Base-by-base conservation (phyloP, 2,113 vertebrate species). In the Ameiurus melas region DNA sequence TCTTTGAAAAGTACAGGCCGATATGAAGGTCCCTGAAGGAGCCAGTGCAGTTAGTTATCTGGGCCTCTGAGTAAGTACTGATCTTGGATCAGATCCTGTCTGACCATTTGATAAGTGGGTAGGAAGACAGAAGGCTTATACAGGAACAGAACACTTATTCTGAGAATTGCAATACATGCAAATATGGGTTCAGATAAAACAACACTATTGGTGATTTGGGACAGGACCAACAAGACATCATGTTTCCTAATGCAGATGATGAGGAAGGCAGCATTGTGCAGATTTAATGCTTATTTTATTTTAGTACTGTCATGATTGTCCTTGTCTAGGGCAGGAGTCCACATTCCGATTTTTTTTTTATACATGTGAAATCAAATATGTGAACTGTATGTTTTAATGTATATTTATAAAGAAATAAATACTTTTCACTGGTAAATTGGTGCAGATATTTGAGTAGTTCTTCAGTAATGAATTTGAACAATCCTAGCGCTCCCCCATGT, bases 361-460 rank as follows among this genome's bases (percentile, higher is more conserved):
- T 89, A 82, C 20, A 58, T 7, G 81, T 68, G 91, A 94, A 94
- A 92, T 89, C 85, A 89, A 33, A 85, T 62, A 86, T 55, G 51
- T 80, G 77, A 80, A 55, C 80, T 83, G 87, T 92, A 90, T 93
- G 87, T 83, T 91, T 94, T 95, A 70, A 58, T 94, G 92, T 94
- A 91, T 95, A 95, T 96, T 95, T 95, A 94, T 95, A 92, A 87
- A 75, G 91, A 95, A 95, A 95, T 91, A 92, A 91, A 90, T 79
- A 83, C 82, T 83, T 92, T 92, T 90, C 19, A 71, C 39, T 93
- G 82, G 58, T 64, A 81, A n/a, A 33, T 33, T 81, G 77, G 36
- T 85, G 58, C 89, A 85, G 75, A 89, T 88, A 75, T 53, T 16
- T 58, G 17, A 27, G 68, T 10, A 17, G 70, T 25, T 60, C 78